Percentiles rank a stretch among this genome's conserved stretches.
Evolutionary conservation across 2,888 invertebrate genomes (phyloP).

Genomic region (Ichneumon xanthorius): DNA sequence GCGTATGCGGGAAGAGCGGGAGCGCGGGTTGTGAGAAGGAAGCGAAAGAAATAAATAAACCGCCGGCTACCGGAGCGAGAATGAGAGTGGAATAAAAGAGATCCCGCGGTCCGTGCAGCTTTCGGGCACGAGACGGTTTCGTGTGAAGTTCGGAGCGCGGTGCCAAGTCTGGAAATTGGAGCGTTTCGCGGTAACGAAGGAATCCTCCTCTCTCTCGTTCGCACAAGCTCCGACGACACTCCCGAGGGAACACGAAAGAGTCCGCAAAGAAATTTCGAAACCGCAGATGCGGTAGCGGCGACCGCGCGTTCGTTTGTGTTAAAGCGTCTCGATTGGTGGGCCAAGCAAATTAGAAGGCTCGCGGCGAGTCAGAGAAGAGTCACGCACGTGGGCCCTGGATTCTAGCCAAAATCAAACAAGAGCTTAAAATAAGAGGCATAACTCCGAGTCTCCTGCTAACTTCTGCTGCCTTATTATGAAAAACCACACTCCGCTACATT

Average conservation of each 20-base stretch:
- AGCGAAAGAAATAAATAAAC: constrained; percentile 48
- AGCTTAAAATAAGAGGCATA: constrained; percentile 48
- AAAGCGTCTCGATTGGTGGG: constrained; percentile 17
- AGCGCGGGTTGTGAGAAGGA: constrained; percentile 2
- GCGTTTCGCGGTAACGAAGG: constrained; percentile 62
- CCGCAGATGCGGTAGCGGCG: background rate
- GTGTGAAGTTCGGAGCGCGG: constrained; percentile 41
- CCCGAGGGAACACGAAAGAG: constrained; percentile 24
- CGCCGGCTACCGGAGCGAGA: constrained; percentile 22
- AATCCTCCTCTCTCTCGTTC: constrained; percentile 29
- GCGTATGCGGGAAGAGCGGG: constrained; percentile 38
- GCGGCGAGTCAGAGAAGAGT: constrained; percentile 28
- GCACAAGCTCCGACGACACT: constrained; percentile 22
- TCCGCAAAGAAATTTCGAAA: constrained; percentile 34
- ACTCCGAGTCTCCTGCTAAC: background rate
- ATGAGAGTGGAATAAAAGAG: constrained; percentile 27
- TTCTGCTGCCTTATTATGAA: constrained; percentile 29
- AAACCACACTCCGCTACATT: constrained; percentile 48
- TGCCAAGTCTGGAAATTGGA: constrained; percentile 64
- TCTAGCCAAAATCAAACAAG: constrained; percentile 48
- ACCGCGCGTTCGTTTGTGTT: constrained; percentile 17
- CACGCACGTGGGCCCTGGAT: constrained; percentile 47
- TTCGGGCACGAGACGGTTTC: constrained; percentile 51
- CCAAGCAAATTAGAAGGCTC: constrained; percentile 44
- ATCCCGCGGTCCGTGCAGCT: constrained; percentile 31